Evolutionary conservation across 2,888 invertebrate genomes (phyloP), one percentile per base, ranked within the genome.

Genomic region (Cetonia aurata): DNA sequence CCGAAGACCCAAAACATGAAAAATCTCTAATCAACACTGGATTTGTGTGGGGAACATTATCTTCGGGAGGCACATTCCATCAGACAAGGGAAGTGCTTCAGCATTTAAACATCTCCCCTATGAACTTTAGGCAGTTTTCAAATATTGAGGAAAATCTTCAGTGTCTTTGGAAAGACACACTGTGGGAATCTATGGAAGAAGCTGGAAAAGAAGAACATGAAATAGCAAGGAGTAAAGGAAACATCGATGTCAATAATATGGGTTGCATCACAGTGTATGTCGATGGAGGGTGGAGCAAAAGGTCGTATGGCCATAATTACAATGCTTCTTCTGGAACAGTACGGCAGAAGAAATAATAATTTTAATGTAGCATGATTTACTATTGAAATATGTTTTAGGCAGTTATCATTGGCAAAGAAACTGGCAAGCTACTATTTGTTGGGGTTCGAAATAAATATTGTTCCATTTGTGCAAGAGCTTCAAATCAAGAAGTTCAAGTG

Each of bases 401-500:
- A 33, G 52, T 41, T 6, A 69, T 69, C 10, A 56, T 71, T 52
- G 69, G 71, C 8, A 59, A 62, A 44, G 9, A 42, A 42, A 69
- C 68, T 3, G 56, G 48, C 13, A 71, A 71, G 50, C 6, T 71
- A 25, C 25, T 71, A 48, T 59, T 15, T 53, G 62, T 48, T 8
- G 31, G 48, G 19, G 62, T 55, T 12, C 17, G 48, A 42, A 78
- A 78, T 56, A 78, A 76, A 67, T 77, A 76, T 68, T 79, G 79
- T 55, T 41, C 56, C 15, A 71, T 77, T 25, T 79, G 79, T 71
- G 74, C 74, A 8, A 12, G 71, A 59, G 73, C 74, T 3, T 71
- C 70, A 19, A 65, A 48, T 13, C 65, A 60, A 13, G 50, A 66
- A 3, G 42, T 25, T 12, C 12, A 52, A 31, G 37, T 72, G 6